Base-by-base conservation (phyloP, 2,888 invertebrate species). In the Athetis lepigone region DNA sequence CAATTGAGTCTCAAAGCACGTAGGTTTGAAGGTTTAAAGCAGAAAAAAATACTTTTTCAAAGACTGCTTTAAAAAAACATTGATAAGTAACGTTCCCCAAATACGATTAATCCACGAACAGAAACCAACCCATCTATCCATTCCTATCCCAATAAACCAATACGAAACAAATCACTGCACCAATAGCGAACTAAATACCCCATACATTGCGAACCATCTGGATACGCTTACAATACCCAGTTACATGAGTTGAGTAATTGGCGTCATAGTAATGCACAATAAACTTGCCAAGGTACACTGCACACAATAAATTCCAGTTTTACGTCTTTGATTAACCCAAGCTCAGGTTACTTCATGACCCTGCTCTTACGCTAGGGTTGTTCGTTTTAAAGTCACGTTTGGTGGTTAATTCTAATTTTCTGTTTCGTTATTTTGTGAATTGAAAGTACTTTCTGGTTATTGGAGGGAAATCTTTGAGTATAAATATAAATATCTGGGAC, bases 251-350 rank as follows among this genome's bases (percentile, higher is more conserved):
- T 92, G 93, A 94, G 91, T 94, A 94, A 95, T 94, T 94, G 93
- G 88, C 88, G 90, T 92, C 93, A 90, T 87, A 90, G 89, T 89
- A 87, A 86, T 86, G 89, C 88, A 92, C 93, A 92, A 93, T 94
- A 93, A 92, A 93, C 91, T 90, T 87, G 84, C 87, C 83, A 91
- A 84, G 92, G 90, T 85, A 91, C 90, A 91, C 83, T 90, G 91
- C 91, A 89, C 90, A 91, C 92, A 92, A 92, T 94, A 94, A 93
- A 93, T 91, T 92, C 87, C 87, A 88, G 90, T 92, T 92, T 92
- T 92, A 92, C 89, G 89, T 91, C 90, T 93, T 92, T 94, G 93
- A 94, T 94, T 94, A 92, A 92, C 89, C 67, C 54, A 75, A 80
- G 87, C 90, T 94, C 94, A 85, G 83, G 92, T 95, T 94, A 90